Conservation (phyloP, 1,140 invertebrate genomes). For the Sitophilus oryzae region DNA sequence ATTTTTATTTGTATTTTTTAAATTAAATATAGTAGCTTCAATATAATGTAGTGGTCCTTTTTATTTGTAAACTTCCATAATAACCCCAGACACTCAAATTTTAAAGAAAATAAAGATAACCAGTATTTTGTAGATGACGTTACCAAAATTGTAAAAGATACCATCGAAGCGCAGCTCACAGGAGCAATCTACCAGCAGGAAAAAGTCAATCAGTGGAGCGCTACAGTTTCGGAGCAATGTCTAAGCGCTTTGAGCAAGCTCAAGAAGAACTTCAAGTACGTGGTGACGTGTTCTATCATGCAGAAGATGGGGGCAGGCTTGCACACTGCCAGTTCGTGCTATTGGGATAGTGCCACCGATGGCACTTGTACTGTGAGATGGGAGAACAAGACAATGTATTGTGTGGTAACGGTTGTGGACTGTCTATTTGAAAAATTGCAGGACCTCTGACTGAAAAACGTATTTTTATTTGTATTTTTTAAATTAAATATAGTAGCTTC, state of each 20-base stretch:
- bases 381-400: constrained; percentile 99
- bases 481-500: too few relatives aligned
- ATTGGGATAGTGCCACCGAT: constrained; percentile 94
- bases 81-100: too few relatives aligned
- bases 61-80: too few relatives aligned
- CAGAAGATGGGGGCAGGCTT: constrained; percentile 96
- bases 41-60: too few relatives aligned
- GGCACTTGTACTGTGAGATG: constrained; percentile 95
- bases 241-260: constrained; percentile 85
- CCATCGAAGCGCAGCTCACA: constrained; percentile 89
- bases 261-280: constrained; percentile 88
- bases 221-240: constrained; percentile 89
- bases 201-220: constrained; percentile 96
- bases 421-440: constrained; percentile 41
- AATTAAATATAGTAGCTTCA: too few relatives aligned
- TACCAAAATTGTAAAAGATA: constrained; percentile 95
- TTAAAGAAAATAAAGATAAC: constrained; percentile 40
- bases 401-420: constrained; percentile 61
- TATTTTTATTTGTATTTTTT: too few relatives aligned
- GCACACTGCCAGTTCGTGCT: constrained; percentile 96
- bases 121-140: constrained; percentile 63
- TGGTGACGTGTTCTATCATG: constrained; percentile 94
- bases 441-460: too few relatives aligned
- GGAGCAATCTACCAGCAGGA: constrained; percentile 91
- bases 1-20: too few relatives aligned